Base-by-base conservation (phyloP, 2,113 vertebrate species). In the Myiopsitta monachus region DNA sequence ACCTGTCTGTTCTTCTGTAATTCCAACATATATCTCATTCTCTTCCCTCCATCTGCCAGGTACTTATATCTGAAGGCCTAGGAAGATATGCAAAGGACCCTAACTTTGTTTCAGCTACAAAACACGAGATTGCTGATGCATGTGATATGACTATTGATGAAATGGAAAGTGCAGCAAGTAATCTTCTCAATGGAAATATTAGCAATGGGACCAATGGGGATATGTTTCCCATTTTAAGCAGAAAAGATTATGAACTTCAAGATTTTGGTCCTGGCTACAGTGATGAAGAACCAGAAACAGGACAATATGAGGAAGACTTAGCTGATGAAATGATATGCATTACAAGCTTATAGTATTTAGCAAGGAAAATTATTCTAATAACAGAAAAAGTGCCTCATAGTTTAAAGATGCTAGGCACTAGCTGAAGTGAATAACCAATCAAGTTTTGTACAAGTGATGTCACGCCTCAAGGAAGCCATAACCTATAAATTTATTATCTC, bases 241-340 rank as follows among this genome's bases (percentile, higher is more conserved):
- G 97, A 88, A 98, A 98, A 93, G 99, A 99, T 98, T 99, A 98
- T 5, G 99, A 99, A 81, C 98, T 98, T 91, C 99, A 99, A 95
- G 99, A 99, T 93, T 98, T 98, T 41, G 98, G 98, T 81, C 98
- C 98, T 46, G 99, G 99, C 94, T 99, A 99, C 97, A 99, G 99
- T 0, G 99, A 99, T 2, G 99, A 99, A 83, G 99, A 99, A 95
- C 98, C 99, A 0, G 99, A 99, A 88, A 94, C 89, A 1, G 98
- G 96, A 91, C 98, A 96, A 88, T 99, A 99, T 3, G 99, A 99
- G 97, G 99, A 99, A 97, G 99, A 99, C 96, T 98, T 99, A 97
- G 99, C 99, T 22, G 99, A 99, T 55, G 99, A 99, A 97, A 99
- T 99, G 99, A 99, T 99, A 95, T 99, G 99, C 98, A 99, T 99